These are phyloP conservation scores for Drosophila stalkeri DNA, from an alignment of 2,888 invertebrate species.

Conservation along the genomic window DNA sequence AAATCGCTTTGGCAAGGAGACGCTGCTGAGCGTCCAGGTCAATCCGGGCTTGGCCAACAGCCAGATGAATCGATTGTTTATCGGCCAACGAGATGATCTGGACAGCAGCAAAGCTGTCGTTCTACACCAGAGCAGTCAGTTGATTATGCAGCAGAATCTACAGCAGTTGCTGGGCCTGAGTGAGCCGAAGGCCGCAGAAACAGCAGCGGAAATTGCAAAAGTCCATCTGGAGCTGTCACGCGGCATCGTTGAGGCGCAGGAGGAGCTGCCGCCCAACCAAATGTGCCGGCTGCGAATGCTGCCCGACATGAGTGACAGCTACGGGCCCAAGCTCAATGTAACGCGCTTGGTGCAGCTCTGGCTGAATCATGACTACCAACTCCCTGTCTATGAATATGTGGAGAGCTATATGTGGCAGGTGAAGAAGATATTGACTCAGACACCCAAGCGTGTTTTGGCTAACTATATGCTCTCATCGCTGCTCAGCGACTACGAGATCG, in stretches of 20 bases:
- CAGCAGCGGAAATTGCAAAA: constrained; percentile 64
- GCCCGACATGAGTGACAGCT: constrained; percentile 66
- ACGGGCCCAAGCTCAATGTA: constrained; percentile 72
- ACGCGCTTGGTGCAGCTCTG: constrained; percentile 75
- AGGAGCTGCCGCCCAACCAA: constrained; percentile 59
- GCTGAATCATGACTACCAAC: constrained; percentile 75
- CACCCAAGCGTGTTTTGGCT: constrained; percentile 73
- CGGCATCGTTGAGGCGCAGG: constrained; percentile 52
- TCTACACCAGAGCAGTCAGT: constrained; percentile 20
- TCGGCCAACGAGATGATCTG: constrained; percentile 62
- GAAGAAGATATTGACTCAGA: constrained; percentile 61
- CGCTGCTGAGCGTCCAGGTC: constrained; percentile 74
- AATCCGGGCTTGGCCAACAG: constrained; percentile 70
- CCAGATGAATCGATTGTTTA: constrained; percentile 74
- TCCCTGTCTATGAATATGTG: constrained; percentile 79
- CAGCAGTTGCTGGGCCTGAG: constrained; percentile 67
- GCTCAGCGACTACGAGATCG: constrained; percentile 66
- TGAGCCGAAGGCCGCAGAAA: constrained; percentile 39
- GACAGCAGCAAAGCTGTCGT: constrained; percentile 33
- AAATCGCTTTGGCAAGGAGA: constrained; percentile 73
- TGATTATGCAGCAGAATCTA: constrained; percentile 50
- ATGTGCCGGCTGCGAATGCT: constrained; percentile 65
- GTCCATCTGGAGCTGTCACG: constrained; percentile 65
- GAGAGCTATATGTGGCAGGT: constrained; percentile 74
- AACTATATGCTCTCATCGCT: constrained; percentile 81